phyloP scores from a whole-genome alignment of 2,113 vertebrate species.

The Falcunculus frontatus region DNA sequence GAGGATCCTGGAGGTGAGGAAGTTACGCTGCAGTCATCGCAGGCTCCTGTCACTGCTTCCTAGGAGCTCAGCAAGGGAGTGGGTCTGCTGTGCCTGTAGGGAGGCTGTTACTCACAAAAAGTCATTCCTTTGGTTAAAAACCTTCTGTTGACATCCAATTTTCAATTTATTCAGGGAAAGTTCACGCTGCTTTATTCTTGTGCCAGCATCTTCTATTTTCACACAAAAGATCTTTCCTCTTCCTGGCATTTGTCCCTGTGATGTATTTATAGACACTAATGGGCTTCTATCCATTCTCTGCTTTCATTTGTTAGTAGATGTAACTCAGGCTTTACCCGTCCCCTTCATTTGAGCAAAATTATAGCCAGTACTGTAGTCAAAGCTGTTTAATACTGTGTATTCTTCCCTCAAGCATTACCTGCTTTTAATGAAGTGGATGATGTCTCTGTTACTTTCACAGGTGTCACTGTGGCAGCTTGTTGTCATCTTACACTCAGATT shows the following conservation, averaged over 20 bases:
- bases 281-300: background rate
- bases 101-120: background rate
- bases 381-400: background rate
- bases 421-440: background rate
- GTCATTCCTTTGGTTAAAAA: background rate
- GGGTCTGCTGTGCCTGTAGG: background rate
- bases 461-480: background rate
- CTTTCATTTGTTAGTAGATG: background rate
- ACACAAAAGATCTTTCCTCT: background rate
- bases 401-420: background rate
- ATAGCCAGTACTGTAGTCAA: background rate
- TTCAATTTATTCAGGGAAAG: slow-evolving; percentile 5
- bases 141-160: slow-evolving; percentile 22
- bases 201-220: slow-evolving; percentile 34
- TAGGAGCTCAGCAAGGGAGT: background rate
- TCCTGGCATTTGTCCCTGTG: slow-evolving; percentile 15
- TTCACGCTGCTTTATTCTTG: slow-evolving; percentile 5
- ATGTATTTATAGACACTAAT: slow-evolving; percentile 36
- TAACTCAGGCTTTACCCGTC: background rate
- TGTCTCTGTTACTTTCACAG: background rate
- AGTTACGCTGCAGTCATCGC: background rate
- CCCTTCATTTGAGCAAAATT: background rate
- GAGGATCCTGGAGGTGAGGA: background rate
- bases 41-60: background rate
- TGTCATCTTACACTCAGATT: background rate